Evolutionary conservation across 2,888 invertebrate species (phyloP).

Genomic region (Dione juno): DNA sequence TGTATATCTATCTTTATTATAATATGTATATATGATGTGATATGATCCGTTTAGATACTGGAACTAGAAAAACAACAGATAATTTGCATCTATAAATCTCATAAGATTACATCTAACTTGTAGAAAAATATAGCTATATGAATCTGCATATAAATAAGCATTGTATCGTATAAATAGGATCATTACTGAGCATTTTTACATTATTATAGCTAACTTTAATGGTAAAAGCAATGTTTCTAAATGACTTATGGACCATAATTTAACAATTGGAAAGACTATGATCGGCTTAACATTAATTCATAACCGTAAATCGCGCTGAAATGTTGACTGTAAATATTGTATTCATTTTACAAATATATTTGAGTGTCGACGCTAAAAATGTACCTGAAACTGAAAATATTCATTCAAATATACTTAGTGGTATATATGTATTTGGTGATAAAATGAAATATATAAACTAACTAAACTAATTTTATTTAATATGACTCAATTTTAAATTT

Average conservation of each 20-base stretch:
- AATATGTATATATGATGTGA: too few species aligned
- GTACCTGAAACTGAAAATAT: constrained; percentile 2
- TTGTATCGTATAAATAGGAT: not conserved
- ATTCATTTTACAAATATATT: constrained; percentile 18
- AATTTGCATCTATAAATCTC: not conserved
- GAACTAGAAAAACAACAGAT: not conserved
- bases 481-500: too few species aligned
- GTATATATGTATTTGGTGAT: constrained; percentile 5
- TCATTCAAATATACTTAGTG: constrained; percentile 10
- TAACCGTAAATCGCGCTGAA: not conserved
- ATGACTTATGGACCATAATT: not conserved
- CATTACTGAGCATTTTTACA: not conserved
- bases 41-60: not conserved
- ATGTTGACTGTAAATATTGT: constrained; percentile 31
- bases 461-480: not conserved
- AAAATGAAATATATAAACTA: not conserved
- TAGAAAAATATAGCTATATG: not conserved
- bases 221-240: not conserved
- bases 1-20: too few species aligned
- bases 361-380: constrained; percentile 1
- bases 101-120: not conserved
- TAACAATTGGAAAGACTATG: not conserved
- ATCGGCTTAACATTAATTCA: not conserved
- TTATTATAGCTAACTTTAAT: not conserved
- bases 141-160: not conserved